These are phyloP conservation scores for Esperia sulphurella DNA, from an alignment of 2,888 invertebrate genomes.

Conservation along the genomic window DNA sequence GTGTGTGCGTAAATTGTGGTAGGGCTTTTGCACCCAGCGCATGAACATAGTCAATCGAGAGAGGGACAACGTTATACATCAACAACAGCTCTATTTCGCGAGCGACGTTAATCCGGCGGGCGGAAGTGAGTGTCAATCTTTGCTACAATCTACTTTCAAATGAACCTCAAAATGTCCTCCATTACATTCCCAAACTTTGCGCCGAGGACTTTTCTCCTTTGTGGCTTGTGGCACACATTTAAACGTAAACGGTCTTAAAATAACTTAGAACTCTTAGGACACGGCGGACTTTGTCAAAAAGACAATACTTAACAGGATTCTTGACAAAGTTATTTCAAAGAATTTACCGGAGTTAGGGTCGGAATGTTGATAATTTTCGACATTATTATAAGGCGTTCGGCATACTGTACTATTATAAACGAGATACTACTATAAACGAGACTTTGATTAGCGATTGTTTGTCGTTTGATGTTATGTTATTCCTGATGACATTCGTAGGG, in stretches of 20 bases:
- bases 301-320: constrained; percentile 15
- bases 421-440: too few species aligned
- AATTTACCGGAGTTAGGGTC: constrained; percentile 22
- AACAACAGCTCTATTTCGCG: too few species aligned
- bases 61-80: too few species aligned
- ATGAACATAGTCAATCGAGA: too few species aligned
- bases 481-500: too few species aligned
- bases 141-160: background rate
- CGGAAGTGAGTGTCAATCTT: too few species aligned
- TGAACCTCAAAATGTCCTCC: constrained; percentile 3
- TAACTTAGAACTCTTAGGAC: constrained; percentile 5
- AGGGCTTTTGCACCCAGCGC: too few species aligned
- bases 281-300: constrained; percentile 13
- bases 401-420: background rate
- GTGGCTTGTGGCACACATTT: constrained; percentile 19
- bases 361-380: constrained; percentile 34
- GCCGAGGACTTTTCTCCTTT: constrained; percentile 10
- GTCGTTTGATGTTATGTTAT: too few species aligned
- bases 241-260: constrained; percentile 8
- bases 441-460: too few species aligned
- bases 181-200: background rate
- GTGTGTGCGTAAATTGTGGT: too few species aligned
- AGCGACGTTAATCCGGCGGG: too few species aligned
- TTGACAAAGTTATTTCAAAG: constrained; percentile 29
- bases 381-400: constrained; percentile 16